Evolutionary conservation across 2,797 vertebrate species (phyloP).

Genomic region (Manis javanica): DNA sequence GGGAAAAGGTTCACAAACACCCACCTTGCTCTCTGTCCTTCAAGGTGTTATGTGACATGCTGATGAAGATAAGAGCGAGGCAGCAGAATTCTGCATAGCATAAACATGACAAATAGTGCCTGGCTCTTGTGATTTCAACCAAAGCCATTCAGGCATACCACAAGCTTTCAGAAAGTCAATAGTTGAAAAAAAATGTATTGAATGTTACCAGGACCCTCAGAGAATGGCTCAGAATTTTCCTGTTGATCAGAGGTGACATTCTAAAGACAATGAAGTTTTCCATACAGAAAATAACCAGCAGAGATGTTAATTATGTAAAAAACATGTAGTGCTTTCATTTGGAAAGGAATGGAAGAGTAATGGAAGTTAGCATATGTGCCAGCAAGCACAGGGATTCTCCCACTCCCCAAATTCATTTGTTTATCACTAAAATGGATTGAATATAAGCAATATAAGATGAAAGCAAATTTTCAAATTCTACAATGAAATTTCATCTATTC

Average conservation of each 20-base stretch:
- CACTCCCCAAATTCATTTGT: constrained; percentile 19
- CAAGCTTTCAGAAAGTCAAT: constrained; percentile 58
- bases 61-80: constrained; percentile 34
- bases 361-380: not conserved
- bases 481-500: constrained; percentile 5
- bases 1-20: constrained; percentile 4
- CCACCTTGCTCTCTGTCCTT: constrained; percentile 43
- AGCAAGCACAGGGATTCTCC: not conserved
- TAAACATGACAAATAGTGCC: constrained; percentile 69
- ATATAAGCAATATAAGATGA: not conserved
- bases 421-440: constrained; percentile 25
- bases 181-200: constrained; percentile 73
- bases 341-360: not conserved
- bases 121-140: constrained; percentile 59
- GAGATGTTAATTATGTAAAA: constrained; percentile 33
- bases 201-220: constrained; percentile 56
- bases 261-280: constrained; percentile 64
- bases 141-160: not conserved
- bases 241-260: constrained; percentile 67
- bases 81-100: constrained; percentile 66
- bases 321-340: constrained; percentile 42
- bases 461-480: constrained; percentile 7
- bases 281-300: constrained; percentile 60
- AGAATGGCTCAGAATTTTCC: constrained; percentile 71
- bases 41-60: constrained; percentile 47